Base-by-base conservation (phyloP, 2,888 invertebrate genomes). In the Thereva nobilitata region DNA sequence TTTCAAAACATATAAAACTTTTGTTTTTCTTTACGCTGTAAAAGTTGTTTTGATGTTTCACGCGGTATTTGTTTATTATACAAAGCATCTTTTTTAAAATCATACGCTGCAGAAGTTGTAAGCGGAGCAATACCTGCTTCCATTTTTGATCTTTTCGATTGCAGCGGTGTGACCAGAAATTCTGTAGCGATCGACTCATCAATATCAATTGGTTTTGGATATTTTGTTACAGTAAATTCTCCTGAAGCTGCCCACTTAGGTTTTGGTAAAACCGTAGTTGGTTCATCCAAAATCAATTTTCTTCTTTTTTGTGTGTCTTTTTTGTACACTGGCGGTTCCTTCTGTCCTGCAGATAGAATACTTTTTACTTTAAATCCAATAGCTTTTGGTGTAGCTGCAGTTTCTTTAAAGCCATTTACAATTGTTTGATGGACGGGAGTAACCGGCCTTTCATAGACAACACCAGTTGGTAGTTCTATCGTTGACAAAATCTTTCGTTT, bases 391-490 rank as follows among this genome's bases (percentile, higher is more conserved):
- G 47, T 35, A 9, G 9, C 3, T 10, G 40, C 4, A 4, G 45
- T 5, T 49, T 49, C 61, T 8, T 45, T 9, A 61, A 61, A 61
- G 38, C 40, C 49, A n/a, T 45, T 45, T 9, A 9, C 3, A n/a
- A 23, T 23, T 12, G 2, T 57, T 42, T 45, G 44, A 5, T 9
- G 6, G 69, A 47, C 70, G 4, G 79, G 79, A 0, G 78, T 76
- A 5, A 72, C 41, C 3, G 76, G 76, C 70, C 78, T 78, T 4
- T 78, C 77, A 23, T 71, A 67, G 3, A 79, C 73, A n/a, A 72
- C 72, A 10, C 79, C 78, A 6, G 76, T 74, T 3, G 73, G 66
- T 35, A 75, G 72, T 34, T 73, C 70, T 8, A 12, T 23, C 8
- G n/a, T 50, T 23, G 23, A 23, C 2, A 23, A 23, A 23, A 23